phyloP scores from a whole-genome alignment of 2,888 invertebrate genomes.

The Drosophila lutescens region DNA sequence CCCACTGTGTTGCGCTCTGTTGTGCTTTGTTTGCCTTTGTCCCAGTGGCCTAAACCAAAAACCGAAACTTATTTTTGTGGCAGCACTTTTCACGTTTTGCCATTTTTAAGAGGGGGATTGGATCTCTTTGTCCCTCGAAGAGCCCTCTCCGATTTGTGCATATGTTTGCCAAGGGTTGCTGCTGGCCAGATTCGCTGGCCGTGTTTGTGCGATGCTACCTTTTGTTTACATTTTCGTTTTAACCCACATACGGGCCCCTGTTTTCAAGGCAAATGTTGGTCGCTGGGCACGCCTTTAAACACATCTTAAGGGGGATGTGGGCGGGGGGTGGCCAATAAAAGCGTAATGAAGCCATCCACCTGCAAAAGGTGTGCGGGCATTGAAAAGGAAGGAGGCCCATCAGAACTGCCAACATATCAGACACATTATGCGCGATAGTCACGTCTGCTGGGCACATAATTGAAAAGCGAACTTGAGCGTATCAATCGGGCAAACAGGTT shows the following conservation, averaged over 20 bases:
- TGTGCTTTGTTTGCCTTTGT: constrained; percentile 52
- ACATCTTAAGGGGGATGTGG: constrained; percentile 36
- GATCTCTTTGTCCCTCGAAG: constrained; percentile 13
- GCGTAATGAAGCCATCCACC: constrained; percentile 63
- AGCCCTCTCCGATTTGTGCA: constrained; percentile 23
- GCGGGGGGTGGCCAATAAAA: constrained; percentile 36
- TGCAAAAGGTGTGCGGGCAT: constrained; percentile 53
- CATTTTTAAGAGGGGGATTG: constrained; percentile 38
- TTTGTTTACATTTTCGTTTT: constrained; percentile 77
- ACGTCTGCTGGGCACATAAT: constrained; percentile 72
- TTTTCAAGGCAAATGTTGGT: constrained; percentile 40
- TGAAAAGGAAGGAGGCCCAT: constrained; percentile 14
- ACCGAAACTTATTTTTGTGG: constrained; percentile 66
- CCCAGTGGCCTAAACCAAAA: constrained; percentile 58
- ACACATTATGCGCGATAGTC: constrained; percentile 70
- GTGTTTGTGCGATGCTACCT: constrained; percentile 65
- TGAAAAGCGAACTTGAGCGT: constrained; percentile 74
- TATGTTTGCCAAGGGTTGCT: constrained; percentile 59
- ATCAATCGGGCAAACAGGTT: constrained; percentile 68
- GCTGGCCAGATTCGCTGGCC: constrained; percentile 43
- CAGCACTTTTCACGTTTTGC: constrained; percentile 76
- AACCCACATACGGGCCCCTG: constrained; percentile 70
- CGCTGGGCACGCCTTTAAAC: constrained; percentile 58
- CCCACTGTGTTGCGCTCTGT: constrained; percentile 51
- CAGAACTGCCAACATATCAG: constrained; percentile 43